Base-by-base conservation (phyloP, 2,113 vertebrate species). In the Nibea albiflora region DNA sequence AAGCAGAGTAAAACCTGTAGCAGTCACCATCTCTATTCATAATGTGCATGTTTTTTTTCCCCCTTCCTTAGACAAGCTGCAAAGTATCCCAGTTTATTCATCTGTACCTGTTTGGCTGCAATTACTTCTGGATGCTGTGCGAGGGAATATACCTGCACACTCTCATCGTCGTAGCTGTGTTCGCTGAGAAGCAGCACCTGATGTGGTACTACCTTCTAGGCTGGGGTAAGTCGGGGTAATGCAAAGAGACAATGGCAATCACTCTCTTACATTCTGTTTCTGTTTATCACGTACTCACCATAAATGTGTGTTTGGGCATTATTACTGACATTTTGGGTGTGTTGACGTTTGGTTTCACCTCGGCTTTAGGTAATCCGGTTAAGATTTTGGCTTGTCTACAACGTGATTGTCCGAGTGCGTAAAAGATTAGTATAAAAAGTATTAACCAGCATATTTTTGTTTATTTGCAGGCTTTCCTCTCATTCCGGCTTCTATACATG, bases 51-150 rank as follows among this genome's bases (percentile, higher is more conserved):
- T 26, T 11, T 56, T n/a, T 19, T 50, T 71, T n/a, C n/a, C n/a
- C n/a, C n/a, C 71, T 84, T 81, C 19, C 70, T 10, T 86, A 99
- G 98, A 88, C 96, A 3, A 98, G 96, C 73, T 99, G 98, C 88
- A 99, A 99, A 94, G 95, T 99, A 6, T 97, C 92, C 3, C 96
- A 96, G 83, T 98, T 99, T 77, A 95, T 99, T 72, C 97, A 98
- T 67, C 94, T 97, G 11, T 99, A 99, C 90, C 93, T 98, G 53
- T 97, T 98, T 88, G 96, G 97, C 50, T 99, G 98, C 89, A 99
- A 99, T 85, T 99, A 99, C 93, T 99, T 99, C 76, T 99, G 98
- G 98, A 99, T 99, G 98, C 93, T 99, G 72, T 99, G 98, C 81
- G 98, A 99, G 92, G 98, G 98, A 10, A 97, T 99, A 57, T 99